A percentile compares a stretch with the other conserved stretches of the same genome.
Conservation (phyloP, 2,113 vertebrate species). For the Azemiops feae region DNA sequence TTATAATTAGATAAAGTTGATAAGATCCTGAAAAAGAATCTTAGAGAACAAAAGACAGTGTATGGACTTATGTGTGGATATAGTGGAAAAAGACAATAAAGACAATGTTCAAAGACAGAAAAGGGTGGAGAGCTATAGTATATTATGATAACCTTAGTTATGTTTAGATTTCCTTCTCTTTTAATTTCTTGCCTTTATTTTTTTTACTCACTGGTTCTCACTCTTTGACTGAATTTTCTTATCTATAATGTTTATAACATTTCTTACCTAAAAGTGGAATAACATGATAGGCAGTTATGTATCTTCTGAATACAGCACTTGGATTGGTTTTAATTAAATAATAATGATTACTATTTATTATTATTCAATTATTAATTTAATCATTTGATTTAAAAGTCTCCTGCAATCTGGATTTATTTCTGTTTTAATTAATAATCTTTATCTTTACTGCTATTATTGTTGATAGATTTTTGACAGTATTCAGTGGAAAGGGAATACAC, state of each 20-base stretch:
- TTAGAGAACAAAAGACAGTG: neutral
- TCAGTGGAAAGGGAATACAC: neutral
- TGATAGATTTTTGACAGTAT: neutral
- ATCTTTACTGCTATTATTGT: neutral
- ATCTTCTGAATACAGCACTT: neutral
- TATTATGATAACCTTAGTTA: neutral
- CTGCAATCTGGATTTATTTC: neutral
- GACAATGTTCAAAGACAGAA: neutral
- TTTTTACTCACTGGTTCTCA: neutral
- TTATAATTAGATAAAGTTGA: neutral
- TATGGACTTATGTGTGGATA: neutral
- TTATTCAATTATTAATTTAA: neutral
- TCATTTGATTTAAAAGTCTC: neutral
- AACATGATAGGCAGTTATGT: neutral
- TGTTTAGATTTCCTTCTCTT: neutral
- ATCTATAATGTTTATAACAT: neutral
- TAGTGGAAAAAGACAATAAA: neutral
- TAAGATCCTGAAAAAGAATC: neutral
- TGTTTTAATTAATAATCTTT: neutral
- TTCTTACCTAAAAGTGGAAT: neutral
- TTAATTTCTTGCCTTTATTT: neutral
- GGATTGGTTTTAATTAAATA: neutral
- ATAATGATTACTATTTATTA: neutral
- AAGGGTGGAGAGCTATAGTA: neutral
- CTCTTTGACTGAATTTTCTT: neutral